Base-by-base conservation (phyloP, 92 coral and sea anemone species). In the Epizoanthus rinbou region DNA sequence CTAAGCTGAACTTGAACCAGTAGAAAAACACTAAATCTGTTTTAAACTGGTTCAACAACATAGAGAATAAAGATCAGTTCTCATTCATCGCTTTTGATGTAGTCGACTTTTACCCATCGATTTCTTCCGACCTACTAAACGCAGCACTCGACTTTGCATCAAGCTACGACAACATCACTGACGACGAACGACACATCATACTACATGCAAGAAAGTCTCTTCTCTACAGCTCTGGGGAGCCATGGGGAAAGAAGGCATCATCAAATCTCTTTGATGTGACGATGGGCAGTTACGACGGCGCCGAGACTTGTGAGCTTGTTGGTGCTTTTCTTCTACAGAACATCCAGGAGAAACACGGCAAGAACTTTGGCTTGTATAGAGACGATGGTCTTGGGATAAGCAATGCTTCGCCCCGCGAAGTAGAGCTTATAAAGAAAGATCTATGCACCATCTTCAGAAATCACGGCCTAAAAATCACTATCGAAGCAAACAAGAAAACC, bases 231-330 rank as follows among this genome's bases (percentile, higher is more conserved):
- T 28, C 65, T 56, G 82, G 82, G 18, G 17, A 76, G 24, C 69
- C 82, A 56, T 58, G 70, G 82, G 67, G 64, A 28, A 76, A 76
- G 82, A 76, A 74, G 39, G 63, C 23, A 18, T 19, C 80, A 3
- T 28, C 35, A 58, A 74, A 53, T 62, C 80, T 53, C 62, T 74
- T 74, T 50, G 80, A 74, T 37, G 80, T 74, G 62, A 74, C 80
- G 7, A 74, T 74, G 80, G 80, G 80, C 64, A 74, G 80, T 74
- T 47, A 74, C 80, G 80, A 74, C 62, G 80, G 80, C 15, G 64
- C 80, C 35, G 80, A 74, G 80, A 74, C 80, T 41, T 74, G 80
- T 62, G 80, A 74, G 41, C 62, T 74, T 58, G 80, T 74, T 25
- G 80, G 80, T 53, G 63, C 64, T 25, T 74, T 14, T 37, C 80